These are phyloP conservation scores for Anniella stebbinsi DNA, from an alignment of 2,797 vertebrate genomes.

Conservation along the genomic window DNA sequence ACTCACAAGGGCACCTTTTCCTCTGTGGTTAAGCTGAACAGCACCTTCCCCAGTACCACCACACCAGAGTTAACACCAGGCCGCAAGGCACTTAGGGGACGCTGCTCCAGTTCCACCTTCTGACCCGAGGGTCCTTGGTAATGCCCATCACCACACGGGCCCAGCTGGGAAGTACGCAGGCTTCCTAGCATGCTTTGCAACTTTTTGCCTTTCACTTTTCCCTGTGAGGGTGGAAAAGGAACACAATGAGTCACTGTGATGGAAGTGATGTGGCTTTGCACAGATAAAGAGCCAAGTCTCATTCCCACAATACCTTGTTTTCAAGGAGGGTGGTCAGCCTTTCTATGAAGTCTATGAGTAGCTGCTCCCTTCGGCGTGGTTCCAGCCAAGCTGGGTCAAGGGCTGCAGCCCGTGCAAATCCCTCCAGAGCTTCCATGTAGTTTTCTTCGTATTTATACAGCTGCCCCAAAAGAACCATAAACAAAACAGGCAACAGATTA, in stretches of 20 bases:
- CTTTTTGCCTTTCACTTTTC: constrained; percentile 89
- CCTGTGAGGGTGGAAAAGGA: constrained; percentile 75
- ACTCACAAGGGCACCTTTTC: constrained; percentile 94
- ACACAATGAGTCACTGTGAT: background rate
- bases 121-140: constrained; percentile 85
- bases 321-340: constrained; percentile 84
- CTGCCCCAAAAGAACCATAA: constrained; percentile 58
- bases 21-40: constrained; percentile 90
- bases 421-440: constrained; percentile 86
- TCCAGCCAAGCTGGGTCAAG: constrained; percentile 88
- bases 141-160: constrained; percentile 85
- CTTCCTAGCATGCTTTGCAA: constrained; percentile 88
- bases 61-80: constrained; percentile 82
- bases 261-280: background rate
- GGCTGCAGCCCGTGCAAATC: constrained; percentile 85
- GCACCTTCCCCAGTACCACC: constrained; percentile 90
- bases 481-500: background rate
- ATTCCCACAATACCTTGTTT: constrained; percentile 83
- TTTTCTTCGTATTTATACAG: constrained; percentile 93
- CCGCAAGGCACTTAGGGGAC: constrained; percentile 78
- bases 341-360: constrained; percentile 87
- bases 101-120: constrained; percentile 81
- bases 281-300: background rate
- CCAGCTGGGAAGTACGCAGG: constrained; percentile 83
- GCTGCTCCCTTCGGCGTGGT: constrained; percentile 83